Conservation (phyloP, 37 sponge, comb jelly and placozoan genomes). For the Beroe ovata region DNA sequence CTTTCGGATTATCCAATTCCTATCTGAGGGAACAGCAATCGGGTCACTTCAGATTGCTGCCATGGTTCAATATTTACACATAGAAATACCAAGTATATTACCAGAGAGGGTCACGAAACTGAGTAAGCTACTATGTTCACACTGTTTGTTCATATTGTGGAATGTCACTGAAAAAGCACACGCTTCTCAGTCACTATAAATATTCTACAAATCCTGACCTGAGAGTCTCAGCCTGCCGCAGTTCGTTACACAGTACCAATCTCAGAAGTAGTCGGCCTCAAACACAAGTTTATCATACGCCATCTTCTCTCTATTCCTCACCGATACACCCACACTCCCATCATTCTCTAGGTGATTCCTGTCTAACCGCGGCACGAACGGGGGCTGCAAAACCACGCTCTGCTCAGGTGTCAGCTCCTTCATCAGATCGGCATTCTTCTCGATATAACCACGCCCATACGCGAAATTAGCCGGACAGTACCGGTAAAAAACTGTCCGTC, state of each 20-base stretch:
- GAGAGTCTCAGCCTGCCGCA: no score
- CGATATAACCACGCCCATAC: constrained; percentile 55
- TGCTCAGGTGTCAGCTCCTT: constrained; percentile 7
- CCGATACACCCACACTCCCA: constrained; percentile 20
- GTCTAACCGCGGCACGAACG: constrained; percentile 18
- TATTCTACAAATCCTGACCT: no score
- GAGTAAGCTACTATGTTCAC: no score
- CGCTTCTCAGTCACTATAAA: no score
- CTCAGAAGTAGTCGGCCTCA: constrained; percentile 36
- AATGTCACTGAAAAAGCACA: no score
- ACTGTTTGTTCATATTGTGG: no score
- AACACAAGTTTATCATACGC: constrained; percentile 30
- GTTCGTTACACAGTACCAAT: neutral
- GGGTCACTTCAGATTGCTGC: no score
- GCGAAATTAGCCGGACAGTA: constrained; percentile 66
- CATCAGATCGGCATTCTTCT: constrained; percentile 27
- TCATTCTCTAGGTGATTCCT: constrained; percentile 29
- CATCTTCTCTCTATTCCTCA: constrained; percentile 20
- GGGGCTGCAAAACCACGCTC: constrained; percentile 35
- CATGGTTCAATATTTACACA: no score
- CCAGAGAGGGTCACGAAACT: no score
- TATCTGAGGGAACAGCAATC: no score
- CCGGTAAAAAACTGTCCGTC: constrained; percentile 23
- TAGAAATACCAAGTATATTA: no score
- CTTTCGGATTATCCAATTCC: no score